Conservation (phyloP, 2,797 vertebrate genomes). For the Lates japonicus region DNA sequence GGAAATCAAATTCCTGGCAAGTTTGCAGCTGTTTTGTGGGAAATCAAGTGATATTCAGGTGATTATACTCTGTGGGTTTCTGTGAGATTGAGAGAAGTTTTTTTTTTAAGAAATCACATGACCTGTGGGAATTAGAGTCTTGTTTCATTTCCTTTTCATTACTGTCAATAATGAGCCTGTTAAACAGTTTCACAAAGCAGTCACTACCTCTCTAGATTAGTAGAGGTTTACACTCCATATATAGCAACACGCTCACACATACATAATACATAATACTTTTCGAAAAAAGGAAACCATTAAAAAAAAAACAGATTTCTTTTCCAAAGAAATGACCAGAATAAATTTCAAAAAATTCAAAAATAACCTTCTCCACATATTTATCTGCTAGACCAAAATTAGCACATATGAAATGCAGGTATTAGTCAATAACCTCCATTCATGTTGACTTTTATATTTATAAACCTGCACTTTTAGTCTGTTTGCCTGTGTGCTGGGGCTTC, state of each 20-base stretch:
- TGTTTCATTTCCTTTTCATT: constrained; percentile 74
- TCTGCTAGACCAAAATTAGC: neutral
- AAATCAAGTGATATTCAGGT: constrained; percentile 33
- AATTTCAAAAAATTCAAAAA: too few species aligned
- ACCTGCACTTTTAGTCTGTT: constrained; percentile 6
- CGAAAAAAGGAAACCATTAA: constrained; percentile 30
- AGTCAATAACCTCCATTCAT: neutral
- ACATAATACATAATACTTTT: constrained; percentile 38
- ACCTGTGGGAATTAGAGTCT: constrained; percentile 66
- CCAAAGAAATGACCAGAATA: neutral
- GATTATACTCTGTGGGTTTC: constrained; percentile 33
- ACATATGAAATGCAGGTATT: neutral
- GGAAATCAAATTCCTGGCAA: neutral
- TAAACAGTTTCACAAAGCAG: constrained; percentile 48
- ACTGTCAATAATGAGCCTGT: constrained; percentile 58
- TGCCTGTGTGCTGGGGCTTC: neutral
- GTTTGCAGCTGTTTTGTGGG: neutral
- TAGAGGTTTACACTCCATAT: constrained; percentile 2
- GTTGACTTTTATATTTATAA: constrained; percentile 1
- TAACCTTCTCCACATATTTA: too few species aligned
- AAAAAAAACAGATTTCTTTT: neutral
- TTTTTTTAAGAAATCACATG: constrained; percentile 52
- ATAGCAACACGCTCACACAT: neutral
- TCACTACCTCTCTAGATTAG: constrained; percentile 29
- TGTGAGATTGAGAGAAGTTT: constrained; percentile 11